Base-by-base conservation (phyloP, 2,888 invertebrate species). In the Pterostichus niger region DNA sequence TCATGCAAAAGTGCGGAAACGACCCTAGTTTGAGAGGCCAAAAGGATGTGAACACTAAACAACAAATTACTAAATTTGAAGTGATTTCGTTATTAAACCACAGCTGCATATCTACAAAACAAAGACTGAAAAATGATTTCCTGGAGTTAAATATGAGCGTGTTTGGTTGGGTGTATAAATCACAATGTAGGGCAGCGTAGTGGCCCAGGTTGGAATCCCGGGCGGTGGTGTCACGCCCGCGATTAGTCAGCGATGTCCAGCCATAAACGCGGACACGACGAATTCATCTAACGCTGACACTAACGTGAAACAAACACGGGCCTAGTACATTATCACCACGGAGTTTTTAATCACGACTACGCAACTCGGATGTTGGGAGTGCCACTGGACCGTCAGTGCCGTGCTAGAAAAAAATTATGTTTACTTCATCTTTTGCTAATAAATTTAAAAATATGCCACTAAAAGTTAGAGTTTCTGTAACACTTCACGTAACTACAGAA, bases 221-320 rank as follows among this genome's bases (percentile, higher is more conserved):
- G 24, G 35, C 33, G 64, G 40, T 40, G 40, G 40, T 40, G 40
- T 40, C 40, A 35, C 33, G 40, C 40, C 40, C 64, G 52, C 13
- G 75, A 75, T 76, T 56, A 76, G 54, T 76, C 76, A 76, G 35
- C 35, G 76, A 76, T 52, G 76, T 54, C 76, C 54, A 68, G 33
- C 46, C 80, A 52, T 64, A 46, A 31, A 64, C 11, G 46, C 17
- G 46, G 78, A 79, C 78, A 79, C 61, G 46, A 79, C 78, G 46
- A 79, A 79, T 79, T 79, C 61, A 79, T 79, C 78, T 79, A 64
- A 64, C 13, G 33, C 64, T 49, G 56, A 56, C 10, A 17, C 17
- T 44, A 68, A 80, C 80, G 33, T 68, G 49, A 80, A 80, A 80
- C 80, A 80, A 77, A 80, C 49, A 59, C 68, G 7, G 49, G 33